These are phyloP conservation scores for Vombatus ursinus DNA, from an alignment of 2,113 vertebrate species.

Conservation along the genomic window DNA sequence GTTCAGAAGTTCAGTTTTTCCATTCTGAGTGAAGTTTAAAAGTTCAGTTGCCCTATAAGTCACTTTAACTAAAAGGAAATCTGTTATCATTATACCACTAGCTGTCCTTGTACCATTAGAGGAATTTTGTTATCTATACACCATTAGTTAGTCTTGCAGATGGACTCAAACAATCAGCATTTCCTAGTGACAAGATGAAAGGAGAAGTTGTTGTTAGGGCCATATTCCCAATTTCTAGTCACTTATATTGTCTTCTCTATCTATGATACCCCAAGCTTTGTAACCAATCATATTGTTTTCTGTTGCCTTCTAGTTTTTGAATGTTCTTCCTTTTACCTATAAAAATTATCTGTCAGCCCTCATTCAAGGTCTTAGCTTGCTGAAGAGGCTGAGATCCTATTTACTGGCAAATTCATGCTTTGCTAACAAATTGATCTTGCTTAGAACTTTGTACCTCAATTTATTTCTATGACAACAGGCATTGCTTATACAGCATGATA, in stretches of 20 bases:
- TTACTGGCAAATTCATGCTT: not conserved
- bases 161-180: too few species aligned
- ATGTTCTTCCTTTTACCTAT: not conserved
- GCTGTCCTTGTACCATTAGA: not conserved
- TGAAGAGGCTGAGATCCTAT: not conserved
- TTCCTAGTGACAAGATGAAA: too few species aligned
- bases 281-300: too few species aligned
- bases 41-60: not conserved
- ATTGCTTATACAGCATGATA: not conserved
- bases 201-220: not conserved
- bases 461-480: not conserved
- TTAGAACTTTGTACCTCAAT: not conserved
- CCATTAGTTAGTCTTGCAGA: not conserved
- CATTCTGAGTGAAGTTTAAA: too few species aligned
- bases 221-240: not conserved
- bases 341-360: not conserved
- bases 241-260: too few species aligned
- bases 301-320: not conserved
- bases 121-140: not conserved
- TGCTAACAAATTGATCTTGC: not conserved
- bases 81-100: not conserved
- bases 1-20: too few species aligned
- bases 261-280: too few species aligned
- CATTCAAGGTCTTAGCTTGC: not conserved
- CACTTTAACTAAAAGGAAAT: not conserved